Evolutionary conservation across 2,888 invertebrate genomes (phyloP).

Genomic region (Desoria tigrina): DNA sequence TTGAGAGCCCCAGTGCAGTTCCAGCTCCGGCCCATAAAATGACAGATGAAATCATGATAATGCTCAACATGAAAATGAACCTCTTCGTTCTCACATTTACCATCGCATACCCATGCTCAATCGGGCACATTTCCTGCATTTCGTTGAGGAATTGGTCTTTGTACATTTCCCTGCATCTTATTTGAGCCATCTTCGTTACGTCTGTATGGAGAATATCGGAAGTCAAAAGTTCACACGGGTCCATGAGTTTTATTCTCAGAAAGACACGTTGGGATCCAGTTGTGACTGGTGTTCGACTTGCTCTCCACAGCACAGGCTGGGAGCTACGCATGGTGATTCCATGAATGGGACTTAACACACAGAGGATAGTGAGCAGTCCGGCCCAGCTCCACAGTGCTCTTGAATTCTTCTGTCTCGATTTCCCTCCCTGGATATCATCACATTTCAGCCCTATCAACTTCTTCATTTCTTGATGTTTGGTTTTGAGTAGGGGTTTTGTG

Average conservation of each 20-base stretch:
- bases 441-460: too few species aligned
- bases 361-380: not conserved
- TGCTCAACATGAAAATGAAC: not conserved
- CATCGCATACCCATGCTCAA: not conserved
- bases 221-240: conserved; percentile 7
- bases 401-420: too few species aligned
- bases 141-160: not conserved
- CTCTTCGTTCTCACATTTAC: too few species aligned
- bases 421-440: too few species aligned
- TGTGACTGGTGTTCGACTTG: not conserved
- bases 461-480: conserved; percentile 1
- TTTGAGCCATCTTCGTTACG: not conserved
- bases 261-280: conserved; percentile 2
- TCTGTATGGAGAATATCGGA: not conserved
- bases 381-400: not conserved
- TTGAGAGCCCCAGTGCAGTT: conserved; percentile 2
- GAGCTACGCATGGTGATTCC: not conserved
- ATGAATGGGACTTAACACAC: not conserved
- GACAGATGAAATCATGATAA: not conserved
- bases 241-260: not conserved
- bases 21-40: conserved; percentile 3
- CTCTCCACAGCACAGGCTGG: conserved; percentile 15
- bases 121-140: conserved; percentile 19
- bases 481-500: conserved; percentile 12
- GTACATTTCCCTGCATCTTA: conserved; percentile 8